phyloP scores from a whole-genome alignment of 2,113 vertebrate species.

The Physeter macrocephalus region DNA sequence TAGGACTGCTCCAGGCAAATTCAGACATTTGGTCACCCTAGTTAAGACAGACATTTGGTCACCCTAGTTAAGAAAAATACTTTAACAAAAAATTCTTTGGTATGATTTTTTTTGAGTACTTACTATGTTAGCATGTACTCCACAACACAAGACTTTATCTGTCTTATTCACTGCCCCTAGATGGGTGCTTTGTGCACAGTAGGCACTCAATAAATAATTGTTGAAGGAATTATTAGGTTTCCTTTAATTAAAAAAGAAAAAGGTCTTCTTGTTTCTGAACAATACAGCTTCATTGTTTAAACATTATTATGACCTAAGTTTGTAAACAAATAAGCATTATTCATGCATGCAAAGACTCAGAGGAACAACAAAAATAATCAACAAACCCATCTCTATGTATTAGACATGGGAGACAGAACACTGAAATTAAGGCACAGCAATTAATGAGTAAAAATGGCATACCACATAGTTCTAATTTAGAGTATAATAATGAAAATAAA shows the following conservation, averaged over 20 bases:
- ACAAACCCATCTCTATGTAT: neutral
- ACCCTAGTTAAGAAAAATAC: neutral
- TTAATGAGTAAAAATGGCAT: neutral
- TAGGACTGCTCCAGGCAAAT: neutral
- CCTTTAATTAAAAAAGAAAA: neutral
- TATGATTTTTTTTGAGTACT: neutral
- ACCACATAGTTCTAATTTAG: neutral
- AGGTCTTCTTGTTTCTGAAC: neutral
- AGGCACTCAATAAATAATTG: neutral
- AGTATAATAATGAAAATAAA: neutral
- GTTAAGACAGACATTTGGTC: neutral
- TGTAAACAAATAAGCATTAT: neutral
- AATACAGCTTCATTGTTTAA: conserved; percentile 2
- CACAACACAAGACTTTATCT: neutral
- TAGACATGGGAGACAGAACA: neutral
- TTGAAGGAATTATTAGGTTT: neutral
- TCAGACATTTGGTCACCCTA: neutral
- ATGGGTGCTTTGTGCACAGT: neutral
- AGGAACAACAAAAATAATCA: neutral
- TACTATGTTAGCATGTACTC: neutral
- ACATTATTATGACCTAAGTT: neutral
- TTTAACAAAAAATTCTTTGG: neutral
- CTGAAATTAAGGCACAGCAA: neutral
- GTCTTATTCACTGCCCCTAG: neutral
- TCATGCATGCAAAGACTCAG: neutral